Evolutionary conservation across 2,113 vertebrate species (phyloP), one percentile per base, ranked within the genome.

Genomic region (Phrynocephalus versicolor): DNA sequence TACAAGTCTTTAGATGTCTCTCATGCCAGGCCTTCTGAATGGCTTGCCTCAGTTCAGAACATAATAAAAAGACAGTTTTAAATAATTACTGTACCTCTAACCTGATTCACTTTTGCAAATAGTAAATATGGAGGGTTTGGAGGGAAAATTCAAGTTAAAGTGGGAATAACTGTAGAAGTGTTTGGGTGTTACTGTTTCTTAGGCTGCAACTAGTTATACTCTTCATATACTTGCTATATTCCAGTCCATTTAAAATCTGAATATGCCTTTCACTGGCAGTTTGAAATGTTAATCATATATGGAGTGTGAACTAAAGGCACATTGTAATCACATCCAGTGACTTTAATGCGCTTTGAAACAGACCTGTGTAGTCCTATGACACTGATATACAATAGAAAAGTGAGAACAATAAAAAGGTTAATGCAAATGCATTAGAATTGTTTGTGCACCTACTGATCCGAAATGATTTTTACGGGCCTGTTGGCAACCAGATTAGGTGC

Each of bases 361-460:
- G 77, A 35, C 69, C 39, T 51, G 41, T 74, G 69, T 69, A 65
- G 41, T 74, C 73, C 60, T 84, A 35, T 64, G 60, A 37, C 70
- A 37, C 25, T 55, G 70, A 86, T 81, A 74, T 80, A 64, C 84
- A 81, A 74, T 81, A 55, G 78, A 55, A 81, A 86, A 86, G 81
- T 81, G 84, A 58, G 81, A 86, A 86, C 58, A 81, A 81, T 86
- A 86, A 86, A 86, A 80, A 81, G 57, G 84, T 86, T 86, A 86
- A 86, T 86, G 74, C 78, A 86, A 86, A 86, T 86, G 79, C 70
- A 86, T 86, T 86, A 81, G 70, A 86, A 86, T 73, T 81, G 84
- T 81, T 81, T 86, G 78, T 86, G 84, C 16, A 86, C 41, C 78
- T 86, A 86, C 84, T 86, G 84, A 86, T 86, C 84, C 41, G 9